Percentiles rank a stretch among this genome's conserved stretches.
phyloP scores from a whole-genome alignment of 1,140 invertebrate genomes.

The Berghia stephanieae region DNA sequence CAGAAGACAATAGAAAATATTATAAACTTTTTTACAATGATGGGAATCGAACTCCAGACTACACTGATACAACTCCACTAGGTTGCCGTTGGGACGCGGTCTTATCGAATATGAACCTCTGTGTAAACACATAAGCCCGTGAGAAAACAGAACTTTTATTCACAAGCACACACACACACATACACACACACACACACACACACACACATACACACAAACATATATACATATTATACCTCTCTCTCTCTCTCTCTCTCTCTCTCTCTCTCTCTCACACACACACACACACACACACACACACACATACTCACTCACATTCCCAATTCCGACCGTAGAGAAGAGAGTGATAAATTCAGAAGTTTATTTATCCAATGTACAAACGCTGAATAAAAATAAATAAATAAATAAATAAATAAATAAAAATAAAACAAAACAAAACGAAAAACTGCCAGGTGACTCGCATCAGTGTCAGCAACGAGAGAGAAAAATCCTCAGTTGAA shows the following conservation, averaged over 20 bases:
- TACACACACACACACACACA: conserved; percentile 26
- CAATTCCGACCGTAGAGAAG: neutral
- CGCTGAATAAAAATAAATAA: neutral
- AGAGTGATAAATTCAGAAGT: neutral
- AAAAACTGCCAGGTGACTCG: neutral
- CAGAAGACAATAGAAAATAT: too few relatives aligned
- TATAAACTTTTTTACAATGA: too few relatives aligned
- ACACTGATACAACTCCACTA: too few relatives aligned
- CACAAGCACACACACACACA: neutral
- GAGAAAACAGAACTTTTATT: too few relatives aligned
- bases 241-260: too few relatives aligned
- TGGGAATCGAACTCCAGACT: too few relatives aligned
- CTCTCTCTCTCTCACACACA: neutral
- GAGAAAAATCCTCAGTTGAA: neutral
- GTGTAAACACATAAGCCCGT: too few relatives aligned
- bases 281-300: neutral
- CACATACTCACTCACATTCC: neutral
- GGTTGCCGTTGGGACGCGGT: too few relatives aligned
- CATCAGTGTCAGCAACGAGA: neutral
- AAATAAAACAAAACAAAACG: neutral
- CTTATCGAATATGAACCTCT: too few relatives aligned
- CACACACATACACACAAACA: neutral
- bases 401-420: neutral
- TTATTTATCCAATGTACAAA: neutral
- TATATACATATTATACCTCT: neutral